Evolutionary conservation across 2,888 invertebrate genomes (phyloP), one percentile per base, ranked within the genome.

Genomic region (Scaptomyza polygonia): DNA sequence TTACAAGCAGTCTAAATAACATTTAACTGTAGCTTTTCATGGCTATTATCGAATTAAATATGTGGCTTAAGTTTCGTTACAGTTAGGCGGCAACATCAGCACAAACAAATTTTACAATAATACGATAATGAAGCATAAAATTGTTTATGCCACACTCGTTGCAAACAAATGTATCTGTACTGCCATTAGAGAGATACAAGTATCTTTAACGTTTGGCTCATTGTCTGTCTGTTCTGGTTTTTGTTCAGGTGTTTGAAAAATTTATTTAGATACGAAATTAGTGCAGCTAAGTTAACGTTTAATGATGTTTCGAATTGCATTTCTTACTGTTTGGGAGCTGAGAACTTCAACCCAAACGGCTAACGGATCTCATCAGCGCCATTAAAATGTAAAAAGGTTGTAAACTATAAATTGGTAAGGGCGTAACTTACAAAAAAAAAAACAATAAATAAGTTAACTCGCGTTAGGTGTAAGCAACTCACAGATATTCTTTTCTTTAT

Each of bases 301-400:
- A 83, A 83, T 86, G 86, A 80, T 78, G 79, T 7, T 71, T 67
- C 67, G 64, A 81, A 82, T 82, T 82, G 79, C 77, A 67, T 81
- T 82, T 74, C 71, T 68, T 77, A 43, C 67, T 52, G 43, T 40
- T 34, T 36, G 53, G 48, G 53, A 40, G 71, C 49, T 59, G 70
- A 74, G 73, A 62, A 71, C 49, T 48, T 58, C 40, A 56, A 56
- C 40, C 14, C 36, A 0, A 36, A 36, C 18, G 48, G 18, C 61
- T 77, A 69, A 79, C 73, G 72, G 62, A 59, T 61, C 67, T 61
- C 72, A 51, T 36, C 54, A 67, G 48, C 54, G 69, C 75, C 75
- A 82, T 85, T 82, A 82, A 82, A 85, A 85, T 69, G 75, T 74
- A 69, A 59, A 77, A 77, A 75, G 75, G 78, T 82, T 86, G 82